These are phyloP conservation scores for Tenualosa thibaudeaui DNA, from an alignment of 2,797 vertebrate species.

Conservation along the genomic window DNA sequence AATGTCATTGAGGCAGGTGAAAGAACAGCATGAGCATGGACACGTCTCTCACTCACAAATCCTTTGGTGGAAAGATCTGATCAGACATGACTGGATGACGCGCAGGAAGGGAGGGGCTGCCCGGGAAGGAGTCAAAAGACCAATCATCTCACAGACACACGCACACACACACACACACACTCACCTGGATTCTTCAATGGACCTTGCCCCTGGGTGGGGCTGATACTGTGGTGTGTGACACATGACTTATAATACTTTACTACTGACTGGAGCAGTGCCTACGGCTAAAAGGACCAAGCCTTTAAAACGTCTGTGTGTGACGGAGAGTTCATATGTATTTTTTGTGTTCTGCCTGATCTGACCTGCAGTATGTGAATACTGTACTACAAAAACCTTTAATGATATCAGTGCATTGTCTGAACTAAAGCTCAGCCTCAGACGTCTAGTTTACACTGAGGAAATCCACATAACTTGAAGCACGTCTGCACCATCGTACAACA, in stretches of 20 bases:
- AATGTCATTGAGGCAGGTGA: not conserved
- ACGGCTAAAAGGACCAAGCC: not conserved
- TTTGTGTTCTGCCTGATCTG: too few relatives aligned
- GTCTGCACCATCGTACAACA: too few relatives aligned
- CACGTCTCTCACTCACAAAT: not conserved
- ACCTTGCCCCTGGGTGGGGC: conserved; percentile 11
- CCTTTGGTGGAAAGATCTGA: not conserved
- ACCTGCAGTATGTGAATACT: too few relatives aligned
- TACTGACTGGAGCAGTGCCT: not conserved
- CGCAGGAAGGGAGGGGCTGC: conserved; percentile 5
- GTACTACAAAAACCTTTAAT: not conserved
- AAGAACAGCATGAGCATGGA: not conserved
- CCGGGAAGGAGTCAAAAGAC: not conserved
- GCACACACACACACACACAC: not conserved
- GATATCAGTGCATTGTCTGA: not conserved
- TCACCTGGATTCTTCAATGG: not conserved
- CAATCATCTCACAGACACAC: not conserved
- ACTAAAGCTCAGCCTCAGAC: not conserved
- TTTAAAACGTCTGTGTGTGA: not conserved
- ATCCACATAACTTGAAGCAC: not conserved
- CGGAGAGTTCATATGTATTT: too few relatives aligned
- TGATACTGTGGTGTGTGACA: not conserved
- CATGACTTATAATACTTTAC: not conserved
- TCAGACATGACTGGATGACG: conserved; percentile 14
- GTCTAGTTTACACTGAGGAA: not conserved